These are phyloP conservation scores for Cantharis nigra DNA, from an alignment of 2,888 invertebrate genomes.

Conservation along the genomic window DNA sequence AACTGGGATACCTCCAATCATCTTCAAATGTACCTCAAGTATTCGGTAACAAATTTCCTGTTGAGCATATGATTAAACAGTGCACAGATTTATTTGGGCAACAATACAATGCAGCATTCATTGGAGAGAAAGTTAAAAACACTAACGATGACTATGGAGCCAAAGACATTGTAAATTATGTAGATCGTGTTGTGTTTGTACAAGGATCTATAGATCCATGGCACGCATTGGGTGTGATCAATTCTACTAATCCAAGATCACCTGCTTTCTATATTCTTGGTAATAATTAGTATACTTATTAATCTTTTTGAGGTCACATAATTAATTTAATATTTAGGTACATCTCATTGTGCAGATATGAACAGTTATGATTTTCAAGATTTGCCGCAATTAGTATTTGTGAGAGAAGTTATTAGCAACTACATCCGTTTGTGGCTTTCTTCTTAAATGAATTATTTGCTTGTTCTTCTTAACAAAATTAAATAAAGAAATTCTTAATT, in stretches of 20 bases:
- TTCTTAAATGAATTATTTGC: no score
- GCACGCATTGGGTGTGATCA: neutral
- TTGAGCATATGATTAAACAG: neutral
- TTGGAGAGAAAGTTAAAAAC: neutral
- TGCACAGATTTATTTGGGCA: neutral
- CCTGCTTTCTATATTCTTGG: neutral
- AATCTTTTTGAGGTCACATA: neutral
- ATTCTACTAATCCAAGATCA: neutral
- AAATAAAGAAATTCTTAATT: no score
- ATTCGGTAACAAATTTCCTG: neutral
- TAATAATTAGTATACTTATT: neutral
- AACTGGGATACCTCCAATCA: neutral
- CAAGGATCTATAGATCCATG: neutral
- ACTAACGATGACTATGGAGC: neutral
- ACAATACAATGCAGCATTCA: neutral
- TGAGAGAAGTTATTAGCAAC: neutral
- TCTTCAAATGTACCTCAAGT: neutral
- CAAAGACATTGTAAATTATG: neutral
- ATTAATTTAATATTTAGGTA: neutral
- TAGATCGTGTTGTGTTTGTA: neutral
- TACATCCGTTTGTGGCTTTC: neutral
- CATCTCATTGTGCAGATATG: neutral
- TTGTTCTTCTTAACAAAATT: no score
- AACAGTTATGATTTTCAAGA: neutral
- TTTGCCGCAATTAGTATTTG: neutral